These are phyloP conservation scores for Sisor rabdophorus DNA, from an alignment of 2,113 vertebrate genomes.

Conservation along the genomic window DNA sequence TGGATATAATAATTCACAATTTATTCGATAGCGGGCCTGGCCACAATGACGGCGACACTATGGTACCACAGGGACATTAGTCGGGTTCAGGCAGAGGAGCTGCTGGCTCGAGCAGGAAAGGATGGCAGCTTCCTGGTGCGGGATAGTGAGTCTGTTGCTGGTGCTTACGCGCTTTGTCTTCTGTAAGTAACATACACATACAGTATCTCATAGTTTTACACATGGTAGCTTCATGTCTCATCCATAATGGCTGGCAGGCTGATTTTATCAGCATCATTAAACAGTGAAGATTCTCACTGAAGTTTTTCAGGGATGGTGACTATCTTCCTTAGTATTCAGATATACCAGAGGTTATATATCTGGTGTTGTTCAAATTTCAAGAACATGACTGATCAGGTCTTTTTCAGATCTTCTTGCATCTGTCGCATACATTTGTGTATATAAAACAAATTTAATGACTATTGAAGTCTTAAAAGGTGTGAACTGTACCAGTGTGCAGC, in stretches of 20 bases:
- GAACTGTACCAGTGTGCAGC: conserved; percentile 15
- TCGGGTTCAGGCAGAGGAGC: conserved; percentile 77
- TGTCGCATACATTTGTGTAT: background rate
- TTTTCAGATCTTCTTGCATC: background rate
- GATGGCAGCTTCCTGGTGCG: conserved; percentile 85
- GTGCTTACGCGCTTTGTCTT: conserved; percentile 83
- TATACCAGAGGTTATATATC: background rate
- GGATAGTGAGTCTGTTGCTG: conserved; percentile 84
- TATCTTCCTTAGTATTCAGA: background rate
- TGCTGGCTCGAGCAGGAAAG: conserved; percentile 75
- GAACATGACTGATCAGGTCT: conserved; percentile 7
- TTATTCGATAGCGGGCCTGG: conserved; percentile 9
- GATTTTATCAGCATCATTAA: background rate
- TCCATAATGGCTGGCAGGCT: background rate
- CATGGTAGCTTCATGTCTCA: background rate
- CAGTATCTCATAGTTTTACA: background rate
- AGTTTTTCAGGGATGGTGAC: conserved; percentile 8
- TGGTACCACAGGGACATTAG: conserved; percentile 88
- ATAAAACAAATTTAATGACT: background rate
- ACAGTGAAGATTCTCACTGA: background rate
- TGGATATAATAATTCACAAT: conserved; percentile 52
- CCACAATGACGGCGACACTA: conserved; percentile 67
- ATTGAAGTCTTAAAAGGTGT: background rate
- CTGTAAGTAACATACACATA: conserved; percentile 69
- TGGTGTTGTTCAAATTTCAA: background rate